Base-by-base conservation (phyloP, 2,888 invertebrate genomes). In the Parnassius glacialis region DNA sequence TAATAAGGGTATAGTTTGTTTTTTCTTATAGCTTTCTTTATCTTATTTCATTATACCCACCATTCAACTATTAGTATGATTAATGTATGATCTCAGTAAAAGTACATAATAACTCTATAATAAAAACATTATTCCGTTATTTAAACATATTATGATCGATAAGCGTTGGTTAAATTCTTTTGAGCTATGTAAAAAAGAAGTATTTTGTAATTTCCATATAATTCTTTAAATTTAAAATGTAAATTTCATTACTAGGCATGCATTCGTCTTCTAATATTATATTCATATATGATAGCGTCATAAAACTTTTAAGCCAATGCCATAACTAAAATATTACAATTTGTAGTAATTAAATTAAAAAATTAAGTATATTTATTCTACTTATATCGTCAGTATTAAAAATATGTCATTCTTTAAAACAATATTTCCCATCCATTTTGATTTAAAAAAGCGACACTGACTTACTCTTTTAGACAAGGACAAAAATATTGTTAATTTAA, bases 391-490 rank as follows among this genome's bases (percentile, higher is more conserved):
- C 12, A 11, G 44, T 44, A 44, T 47, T 13, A 47, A 12, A 43
- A 43, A 43, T 13, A 47, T 62, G 52, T 57, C 53, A 62, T 62
- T 51, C 44, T 45, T 53, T 64, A 13, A 67, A 68, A 65, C 20
- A 74, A 64, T 67, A 75, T 69, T 77, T 83, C 83, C 83, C 81
- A 80, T 74, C 68, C 75, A 81, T 77, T 76, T 80, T 78, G 77
- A 84, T 81, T 78, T 82, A 90, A 87, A 88, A 72, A 90, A 90
- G 90, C 90, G 80, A 89, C 87, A 90, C 74, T 76, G 83, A 90
- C 75, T 56, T 60, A 52, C 56, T 57, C 59, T 52, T 78, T 73
- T 78, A 74, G 64, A 77, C 69, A 75, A 74, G 76, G 73, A 74
- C 81, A 80, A 81, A 84, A 87, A 89, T 85, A 85, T 86, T 87